Percentiles rank a stretch among this genome's conserved stretches.
These are phyloP conservation scores for Seira ritae DNA, from an alignment of 2,888 invertebrate species.

Conservation along the genomic window DNA sequence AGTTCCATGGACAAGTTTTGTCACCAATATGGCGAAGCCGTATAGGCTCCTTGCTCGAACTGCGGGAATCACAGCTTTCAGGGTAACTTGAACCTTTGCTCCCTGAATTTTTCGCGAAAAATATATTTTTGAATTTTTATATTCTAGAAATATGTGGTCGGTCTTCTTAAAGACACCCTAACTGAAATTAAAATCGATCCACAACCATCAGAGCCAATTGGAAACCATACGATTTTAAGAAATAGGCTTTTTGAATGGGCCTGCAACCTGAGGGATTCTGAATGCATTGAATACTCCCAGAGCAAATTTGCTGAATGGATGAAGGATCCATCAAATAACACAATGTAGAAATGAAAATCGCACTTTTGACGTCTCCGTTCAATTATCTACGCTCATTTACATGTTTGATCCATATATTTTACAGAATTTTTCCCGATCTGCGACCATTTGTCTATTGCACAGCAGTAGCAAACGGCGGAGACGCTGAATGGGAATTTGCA, in stretches of 20 bases:
- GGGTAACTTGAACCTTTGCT: conserved; percentile 53
- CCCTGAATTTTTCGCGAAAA: too few relatives aligned
- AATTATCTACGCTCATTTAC: neutral
- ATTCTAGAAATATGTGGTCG: conserved; percentile 63
- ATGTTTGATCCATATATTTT: neutral
- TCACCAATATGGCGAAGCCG: conserved; percentile 66
- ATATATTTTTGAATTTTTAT: conserved; percentile 13
- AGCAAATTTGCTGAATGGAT: conserved; percentile 55
- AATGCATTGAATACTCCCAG: conserved; percentile 59
- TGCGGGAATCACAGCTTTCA: conserved; percentile 53
- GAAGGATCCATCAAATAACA: conserved; percentile 31
- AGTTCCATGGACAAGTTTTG: conserved; percentile 67
- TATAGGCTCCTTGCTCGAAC: conserved; percentile 65
- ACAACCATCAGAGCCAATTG: conserved; percentile 45
- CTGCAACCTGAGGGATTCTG: conserved; percentile 59
- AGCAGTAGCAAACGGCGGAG: conserved; percentile 66
- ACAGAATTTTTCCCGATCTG: conserved; percentile 65
- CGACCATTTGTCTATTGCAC: conserved; percentile 68
- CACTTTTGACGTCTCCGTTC: neutral
- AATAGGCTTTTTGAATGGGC: conserved; percentile 68
- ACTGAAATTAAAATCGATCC: conserved; percentile 55
- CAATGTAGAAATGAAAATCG: conserved; percentile 35
- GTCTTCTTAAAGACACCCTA: conserved; percentile 51
- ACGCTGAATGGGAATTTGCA: conserved; percentile 62
- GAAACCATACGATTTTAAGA: conserved; percentile 58